These are phyloP conservation scores for Zygaena filipendulae DNA, from an alignment of 2,888 invertebrate species.

Conservation along the genomic window DNA sequence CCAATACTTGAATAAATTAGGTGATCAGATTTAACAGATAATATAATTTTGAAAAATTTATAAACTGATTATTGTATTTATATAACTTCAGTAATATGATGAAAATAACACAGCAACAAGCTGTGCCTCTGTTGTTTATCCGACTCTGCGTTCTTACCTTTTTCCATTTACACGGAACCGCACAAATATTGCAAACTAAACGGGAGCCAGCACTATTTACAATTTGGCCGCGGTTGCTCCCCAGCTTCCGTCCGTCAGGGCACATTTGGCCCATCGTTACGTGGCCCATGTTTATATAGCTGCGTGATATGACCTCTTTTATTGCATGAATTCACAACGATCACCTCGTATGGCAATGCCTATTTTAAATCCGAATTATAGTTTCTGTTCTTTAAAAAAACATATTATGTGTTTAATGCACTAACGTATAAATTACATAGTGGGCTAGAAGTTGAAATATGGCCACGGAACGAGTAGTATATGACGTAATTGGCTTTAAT, in stretches of 20 bases:
- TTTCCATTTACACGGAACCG: constrained; percentile 62
- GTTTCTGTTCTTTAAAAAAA: too few species aligned
- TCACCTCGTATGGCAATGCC: too few species aligned
- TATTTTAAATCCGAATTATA: too few species aligned
- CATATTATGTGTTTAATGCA: too few species aligned
- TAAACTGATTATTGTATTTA: constrained; percentile 13
- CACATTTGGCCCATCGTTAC: constrained; percentile 47
- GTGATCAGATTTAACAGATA: too few species aligned
- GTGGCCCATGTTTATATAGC: constrained; percentile 53
- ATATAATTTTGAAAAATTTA: not conserved
- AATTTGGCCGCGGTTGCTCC: constrained; percentile 42
- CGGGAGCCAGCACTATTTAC: constrained; percentile 59
- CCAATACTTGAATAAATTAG: too few species aligned
- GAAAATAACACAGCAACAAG: too few species aligned
- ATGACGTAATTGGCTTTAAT: too few species aligned
- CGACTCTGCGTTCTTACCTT: constrained; percentile 36
- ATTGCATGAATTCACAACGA: constrained; percentile 27
- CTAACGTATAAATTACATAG: too few species aligned
- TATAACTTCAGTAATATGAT: constrained; percentile 9
- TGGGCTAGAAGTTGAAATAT: too few species aligned
- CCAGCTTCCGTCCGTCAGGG: constrained; percentile 50
- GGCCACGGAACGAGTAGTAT: too few species aligned
- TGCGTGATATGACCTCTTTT: constrained; percentile 28
- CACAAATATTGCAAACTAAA: constrained; percentile 67
- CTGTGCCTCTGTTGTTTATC: too few species aligned